Evolutionary conservation across 1,140 invertebrate genomes (phyloP), one percentile per base, ranked within the genome.

Genomic region (Propsilocerus akamusi): DNA sequence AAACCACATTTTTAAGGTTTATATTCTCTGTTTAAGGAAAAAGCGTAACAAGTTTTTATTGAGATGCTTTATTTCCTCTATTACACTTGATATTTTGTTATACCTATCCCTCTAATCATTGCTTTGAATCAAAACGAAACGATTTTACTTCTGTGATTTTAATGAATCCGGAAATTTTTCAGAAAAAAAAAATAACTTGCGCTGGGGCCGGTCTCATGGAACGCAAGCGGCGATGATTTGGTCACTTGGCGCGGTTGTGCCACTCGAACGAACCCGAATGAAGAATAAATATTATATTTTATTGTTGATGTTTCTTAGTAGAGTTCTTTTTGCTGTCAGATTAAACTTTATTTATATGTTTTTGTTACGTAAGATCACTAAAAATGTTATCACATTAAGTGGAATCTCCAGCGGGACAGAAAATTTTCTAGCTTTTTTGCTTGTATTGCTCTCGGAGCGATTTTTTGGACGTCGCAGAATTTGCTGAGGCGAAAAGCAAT

Each of bases 1-100:
- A 41, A 41, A 41, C 34, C 34, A 41, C 34, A 41, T 41, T 41
- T 41, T 30, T n/a, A n/a, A n/a, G n/a, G n/a, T 41, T 41, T 41
- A 14, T 41, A 41, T 20, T 14, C 34, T 30, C 14, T 12, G 32
- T 17, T 37, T 37, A 37, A 17, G n/a, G n/a, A n/a, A 37, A 37
- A 17, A 37, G 11, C 7, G 32, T 17, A 37, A 37, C 11, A 34
- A 37, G 7, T 17, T 37, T 37, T 12, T 10, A 20, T 20, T 41
- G 14, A 41, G 34, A 41, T 41, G 34, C 34, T 41, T 41, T 41
- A 17, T 7, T n/a, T 11, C 20, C 20, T 41, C 34, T n/a, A n/a
- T n/a, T n/a, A n/a, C n/a, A n/a, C n/a, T n/a, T n/a, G n/a, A n/a
- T n/a, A n/a, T n/a, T n/a, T n/a, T n/a, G n/a, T n/a, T n/a, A n/a